These are phyloP conservation scores for Urosaurus nigricauda DNA, from an alignment of 2,797 vertebrate genomes.

Conservation along the genomic window DNA sequence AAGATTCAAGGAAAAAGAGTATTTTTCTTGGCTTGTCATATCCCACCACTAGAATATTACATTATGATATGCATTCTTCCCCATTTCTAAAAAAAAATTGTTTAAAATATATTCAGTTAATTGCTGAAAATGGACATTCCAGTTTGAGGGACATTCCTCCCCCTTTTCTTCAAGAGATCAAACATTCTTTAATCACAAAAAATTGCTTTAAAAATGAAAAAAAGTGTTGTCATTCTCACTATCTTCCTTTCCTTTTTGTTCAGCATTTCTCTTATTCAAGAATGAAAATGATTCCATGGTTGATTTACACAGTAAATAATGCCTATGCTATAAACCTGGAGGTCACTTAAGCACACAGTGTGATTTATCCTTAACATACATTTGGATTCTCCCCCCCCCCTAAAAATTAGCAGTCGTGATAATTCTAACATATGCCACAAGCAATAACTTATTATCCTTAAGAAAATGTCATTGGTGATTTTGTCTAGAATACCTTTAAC, in stretches of 20 bases:
- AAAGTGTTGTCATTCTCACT: neutral
- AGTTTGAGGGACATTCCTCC: neutral
- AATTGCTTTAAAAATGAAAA: neutral
- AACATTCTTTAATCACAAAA: neutral
- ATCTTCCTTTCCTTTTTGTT: neutral
- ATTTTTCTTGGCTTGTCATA: slow-evolving; percentile 1
- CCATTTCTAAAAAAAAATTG: neutral
- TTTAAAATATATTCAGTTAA: neutral
- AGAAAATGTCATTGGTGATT: neutral
- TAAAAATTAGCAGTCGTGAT: neutral
- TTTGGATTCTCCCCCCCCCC: neutral
- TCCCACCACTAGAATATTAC: neutral
- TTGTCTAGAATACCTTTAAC: neutral
- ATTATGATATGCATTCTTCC: neutral
- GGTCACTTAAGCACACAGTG: neutral
- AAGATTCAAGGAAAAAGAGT: neutral
- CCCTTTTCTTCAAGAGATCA: neutral
- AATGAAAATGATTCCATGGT: neutral
- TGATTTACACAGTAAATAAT: neutral
- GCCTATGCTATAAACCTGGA: neutral
- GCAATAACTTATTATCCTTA: neutral
- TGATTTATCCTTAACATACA: neutral
- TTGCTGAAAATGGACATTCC: slow-evolving; percentile 2
- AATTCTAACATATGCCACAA: neutral
- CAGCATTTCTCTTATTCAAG: neutral